Evolutionary conservation across 2,888 invertebrate genomes (phyloP).

Genomic region (Hyalella azteca): DNA sequence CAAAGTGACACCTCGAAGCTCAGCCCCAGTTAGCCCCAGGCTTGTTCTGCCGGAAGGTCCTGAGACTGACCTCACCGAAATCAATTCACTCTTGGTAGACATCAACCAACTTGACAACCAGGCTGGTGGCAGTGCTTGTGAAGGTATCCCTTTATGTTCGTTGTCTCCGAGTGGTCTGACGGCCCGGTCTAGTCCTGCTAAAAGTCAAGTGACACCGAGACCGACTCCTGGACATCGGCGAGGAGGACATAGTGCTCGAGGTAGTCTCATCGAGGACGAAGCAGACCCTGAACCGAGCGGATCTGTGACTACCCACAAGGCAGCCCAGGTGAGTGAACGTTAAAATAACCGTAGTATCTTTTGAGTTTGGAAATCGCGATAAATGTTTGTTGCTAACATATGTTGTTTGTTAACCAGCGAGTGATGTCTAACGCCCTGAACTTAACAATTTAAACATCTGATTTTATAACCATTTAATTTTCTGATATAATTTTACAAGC

Average conservation of each 20-base stretch:
- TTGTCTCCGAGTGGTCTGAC: slow-evolving; percentile 25
- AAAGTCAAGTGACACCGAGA: slow-evolving; percentile 17
- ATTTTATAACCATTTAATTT: too few species aligned
- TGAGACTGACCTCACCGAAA: slow-evolving; percentile 42
- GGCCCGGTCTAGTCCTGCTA: slow-evolving; percentile 23
- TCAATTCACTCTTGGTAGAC: slow-evolving; percentile 40
- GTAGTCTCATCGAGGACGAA: slow-evolving; percentile 35
- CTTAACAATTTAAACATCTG: too few species aligned
- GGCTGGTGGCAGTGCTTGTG: slow-evolving; percentile 29
- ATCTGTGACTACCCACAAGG: slow-evolving; percentile 67
- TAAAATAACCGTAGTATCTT: too few species aligned
- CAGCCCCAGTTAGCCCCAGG: slow-evolving; percentile 37
- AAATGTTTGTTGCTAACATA: too few species aligned
- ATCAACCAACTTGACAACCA: slow-evolving; percentile 38
- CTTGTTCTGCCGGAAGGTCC: slow-evolving; percentile 9
- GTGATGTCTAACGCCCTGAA: too few species aligned
- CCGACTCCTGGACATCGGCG: slow-evolving; percentile 33
- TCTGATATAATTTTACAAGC: too few species aligned
- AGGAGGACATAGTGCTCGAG: slow-evolving; percentile 31
- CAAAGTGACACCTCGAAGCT: neutral
- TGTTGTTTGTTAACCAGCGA: too few species aligned
- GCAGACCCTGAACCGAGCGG: slow-evolving; percentile 15
- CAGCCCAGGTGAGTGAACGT: slow-evolving; percentile 78
- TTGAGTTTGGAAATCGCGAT: too few species aligned
- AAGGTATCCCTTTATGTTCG: slow-evolving; percentile 40